A percentile compares a stretch with the other conserved stretches of the same genome.
These are phyloP conservation scores for Pristionchus mayeri DNA, from an alignment of 2,888 invertebrate species.

Conservation along the genomic window DNA sequence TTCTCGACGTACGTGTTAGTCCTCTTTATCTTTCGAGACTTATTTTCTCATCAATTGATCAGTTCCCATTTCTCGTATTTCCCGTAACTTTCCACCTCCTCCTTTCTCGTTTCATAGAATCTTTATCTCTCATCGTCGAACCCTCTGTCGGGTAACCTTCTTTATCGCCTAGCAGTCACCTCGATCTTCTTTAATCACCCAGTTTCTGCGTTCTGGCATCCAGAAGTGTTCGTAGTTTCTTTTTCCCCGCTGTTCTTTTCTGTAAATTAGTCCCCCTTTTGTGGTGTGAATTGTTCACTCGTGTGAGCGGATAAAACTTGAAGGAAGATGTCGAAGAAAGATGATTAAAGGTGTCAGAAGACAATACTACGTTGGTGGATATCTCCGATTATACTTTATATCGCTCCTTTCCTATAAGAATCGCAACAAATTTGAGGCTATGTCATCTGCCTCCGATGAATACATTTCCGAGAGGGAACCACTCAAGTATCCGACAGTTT, in stretches of 20 bases:
- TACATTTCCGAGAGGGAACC: too few species aligned
- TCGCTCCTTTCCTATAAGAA: not conserved
- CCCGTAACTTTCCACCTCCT: too few species aligned
- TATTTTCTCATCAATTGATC: too few species aligned
- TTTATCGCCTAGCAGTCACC: not conserved
- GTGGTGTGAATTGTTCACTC: not conserved
- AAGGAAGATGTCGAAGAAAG: too few species aligned
- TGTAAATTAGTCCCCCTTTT: conserved; percentile 1
- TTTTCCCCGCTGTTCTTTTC: not conserved
- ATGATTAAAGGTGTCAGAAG: too few species aligned
- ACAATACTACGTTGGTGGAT: too few species aligned
- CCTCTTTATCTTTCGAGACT: not conserved
- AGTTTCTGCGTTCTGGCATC: not conserved
- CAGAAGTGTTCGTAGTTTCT: not conserved
- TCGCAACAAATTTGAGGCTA: too few species aligned
- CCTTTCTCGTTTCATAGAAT: not conserved
- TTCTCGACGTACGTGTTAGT: not conserved
- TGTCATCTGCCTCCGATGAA: too few species aligned
- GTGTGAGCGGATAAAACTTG: conserved; percentile 19
- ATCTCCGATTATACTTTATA: not conserved
- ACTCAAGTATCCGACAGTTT: too few species aligned
- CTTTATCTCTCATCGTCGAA: not conserved
- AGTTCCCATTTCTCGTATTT: not conserved
- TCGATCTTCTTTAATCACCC: not conserved
- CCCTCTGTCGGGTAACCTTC: not conserved